Evolutionary conservation across 2,888 invertebrate genomes (phyloP), one percentile per base, ranked within the genome.

Genomic region (Epinotia ramella): DNA sequence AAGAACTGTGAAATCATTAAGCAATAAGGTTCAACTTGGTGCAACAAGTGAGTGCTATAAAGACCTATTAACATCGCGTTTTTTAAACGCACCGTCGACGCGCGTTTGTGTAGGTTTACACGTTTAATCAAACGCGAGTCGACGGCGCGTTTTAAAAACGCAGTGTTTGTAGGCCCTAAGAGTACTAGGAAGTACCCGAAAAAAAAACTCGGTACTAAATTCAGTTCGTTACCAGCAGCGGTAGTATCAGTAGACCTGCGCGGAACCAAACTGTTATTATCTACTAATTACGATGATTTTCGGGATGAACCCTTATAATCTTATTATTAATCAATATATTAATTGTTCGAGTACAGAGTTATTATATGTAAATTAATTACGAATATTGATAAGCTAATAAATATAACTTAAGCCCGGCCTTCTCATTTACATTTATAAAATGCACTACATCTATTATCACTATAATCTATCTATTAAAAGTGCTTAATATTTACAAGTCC

Each of bases 381-480:
- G 33, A 67, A 20, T 56, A 67, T 18, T 13, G 18, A 11, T 18
- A 9, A 59, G 68, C 59, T 68, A 59, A 16, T 57, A 7, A 68
- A 68, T 24, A 44, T 57, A 69, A 69, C 24, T 68, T 69, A 69
- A 60, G 69, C 69, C 69, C 44, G 59, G 46, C 59, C 68, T 69
- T 28, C 60, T 60, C 28, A 28, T 44, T 69, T 44, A 46, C 13
- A 69, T 44, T 24, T 69, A 60, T 60, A 59, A 69, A 60, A 69
- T 69, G 69, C 46, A 69, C 44, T 69, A 60, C 46, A 24, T 46
- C 24, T 46, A 69, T 69, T 66, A 69, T 60, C 60, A 69, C 60
- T 46, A 56, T 63, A 56, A 44, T 71, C 64, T 18, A 33, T 73
- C 66, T 28, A 73, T 60, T 66, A 59, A 59, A 73, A 65, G 69